Base-by-base conservation (phyloP, 1,140 invertebrate species). In the Oryctes rhinoceros region DNA sequence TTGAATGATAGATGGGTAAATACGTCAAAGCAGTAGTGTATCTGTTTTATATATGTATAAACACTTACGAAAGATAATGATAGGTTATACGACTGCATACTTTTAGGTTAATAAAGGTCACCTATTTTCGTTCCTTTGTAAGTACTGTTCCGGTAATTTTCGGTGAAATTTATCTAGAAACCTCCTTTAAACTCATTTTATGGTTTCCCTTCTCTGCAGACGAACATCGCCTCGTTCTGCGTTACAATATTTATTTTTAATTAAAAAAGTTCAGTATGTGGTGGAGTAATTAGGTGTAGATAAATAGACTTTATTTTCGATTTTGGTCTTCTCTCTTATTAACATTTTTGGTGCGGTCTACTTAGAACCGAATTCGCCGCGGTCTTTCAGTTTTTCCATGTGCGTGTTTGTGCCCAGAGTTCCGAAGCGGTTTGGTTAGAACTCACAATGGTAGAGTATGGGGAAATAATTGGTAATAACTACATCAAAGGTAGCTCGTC, bases 231-330 rank as follows among this genome's bases (percentile, higher is more conserved):
- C 13, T 4, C 49, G 13, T n/a, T 53, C 13, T 13, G 0, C n/a
- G 49, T 53, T 53, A 53, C 49, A 53, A 53, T 53, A 53, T 53
- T 53, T 53, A n/a, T 13, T n/a, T 53, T 53, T 13, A 53, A 53
- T 53, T 53, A 53, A 53, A 53, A 53, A 53, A 53, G 49, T 53
- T 53, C 9, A 53, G 49, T 53, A 13, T 53, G 49, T 53, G 49
- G 53, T 18, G 0, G 15, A 7, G 15, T 18, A 15, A 18, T 59
- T 59, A 59, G 15, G 13, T 18, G 53, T 20, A 59, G 53, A 59
- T 59, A 59, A 59, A 59, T 18, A n/a, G 13, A 59, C 53, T 59
- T 59, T 59, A n/a, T 59, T n/a, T 59, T 18, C 18, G 53, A 59
- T n/a, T 18, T 59, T 59, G 53, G 53, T 6, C 53, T n/a, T 59